phyloP scores from a whole-genome alignment of 2,888 invertebrate genomes.

The Rutpela maculata region DNA sequence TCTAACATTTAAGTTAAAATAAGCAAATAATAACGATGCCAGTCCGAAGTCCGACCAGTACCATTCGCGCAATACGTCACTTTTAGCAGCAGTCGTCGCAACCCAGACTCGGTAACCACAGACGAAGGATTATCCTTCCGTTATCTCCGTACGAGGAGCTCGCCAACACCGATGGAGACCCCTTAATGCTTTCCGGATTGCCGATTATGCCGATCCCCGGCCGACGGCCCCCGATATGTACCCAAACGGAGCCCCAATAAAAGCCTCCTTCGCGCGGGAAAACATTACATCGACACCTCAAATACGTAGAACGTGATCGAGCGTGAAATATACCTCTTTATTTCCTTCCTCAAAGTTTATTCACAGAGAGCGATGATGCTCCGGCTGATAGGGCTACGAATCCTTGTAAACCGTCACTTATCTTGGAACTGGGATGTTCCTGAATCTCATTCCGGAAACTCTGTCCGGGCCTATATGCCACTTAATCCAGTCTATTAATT shows the following conservation, averaged over 20 bases:
- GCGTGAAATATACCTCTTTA: slow-evolving; percentile 38
- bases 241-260: slow-evolving; percentile 15
- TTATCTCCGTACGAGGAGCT: slow-evolving; percentile 15
- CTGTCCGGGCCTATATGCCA: no score
- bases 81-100: background rate
- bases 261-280: slow-evolving; percentile 23
- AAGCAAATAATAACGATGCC: background rate
- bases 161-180: background rate
- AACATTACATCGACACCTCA: slow-evolving; percentile 32
- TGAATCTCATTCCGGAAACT: background rate
- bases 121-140: slow-evolving; percentile 11
- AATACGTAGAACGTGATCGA: slow-evolving; percentile 33
- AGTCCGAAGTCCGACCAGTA: background rate
- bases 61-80: background rate
- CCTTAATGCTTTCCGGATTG: slow-evolving; percentile 43
- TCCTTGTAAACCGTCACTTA: background rate
- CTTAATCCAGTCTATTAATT: no score
- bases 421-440: background rate
- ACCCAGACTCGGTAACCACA: background rate
- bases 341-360: slow-evolving; percentile 24
- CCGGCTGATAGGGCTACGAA: background rate
- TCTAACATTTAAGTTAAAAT: no score
- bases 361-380: slow-evolving; percentile 13
- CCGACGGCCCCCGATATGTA: slow-evolving; percentile 26
- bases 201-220: slow-evolving; percentile 44